phyloP scores from a whole-genome alignment of 1,140 invertebrate genomes.

The Drosophila persimilis region DNA sequence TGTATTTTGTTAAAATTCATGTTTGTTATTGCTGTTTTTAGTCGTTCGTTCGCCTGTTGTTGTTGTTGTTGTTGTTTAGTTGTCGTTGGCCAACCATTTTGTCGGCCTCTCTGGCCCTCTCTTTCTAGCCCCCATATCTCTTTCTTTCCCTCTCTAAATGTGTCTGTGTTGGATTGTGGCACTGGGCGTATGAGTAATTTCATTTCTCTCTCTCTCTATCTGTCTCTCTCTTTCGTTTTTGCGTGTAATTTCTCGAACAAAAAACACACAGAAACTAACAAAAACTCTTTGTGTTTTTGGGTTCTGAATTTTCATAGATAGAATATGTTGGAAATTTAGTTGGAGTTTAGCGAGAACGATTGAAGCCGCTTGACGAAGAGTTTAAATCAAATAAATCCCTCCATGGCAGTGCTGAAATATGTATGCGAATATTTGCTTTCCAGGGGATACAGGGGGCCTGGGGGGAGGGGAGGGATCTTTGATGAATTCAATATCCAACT shows the following conservation, averaged over 20 bases:
- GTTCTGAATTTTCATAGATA: background rate
- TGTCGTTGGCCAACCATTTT: constrained; percentile 79
- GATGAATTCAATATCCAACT: no score
- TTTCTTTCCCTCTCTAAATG: constrained; percentile 2
- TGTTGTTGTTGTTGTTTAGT: constrained; percentile 66
- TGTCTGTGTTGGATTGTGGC: constrained; percentile 26
- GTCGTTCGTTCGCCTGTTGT: constrained; percentile 49
- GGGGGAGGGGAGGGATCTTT: no score
- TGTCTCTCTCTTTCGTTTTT: constrained; percentile 33
- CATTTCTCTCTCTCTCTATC: constrained; percentile 33
- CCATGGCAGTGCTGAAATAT: no score
- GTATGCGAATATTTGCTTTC: no score
- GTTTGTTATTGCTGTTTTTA: constrained; percentile 74
- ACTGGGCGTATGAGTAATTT: constrained; percentile 60
- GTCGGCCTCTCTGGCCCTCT: constrained; percentile 53
- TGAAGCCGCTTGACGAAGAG: no score
- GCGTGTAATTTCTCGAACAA: constrained; percentile 59
- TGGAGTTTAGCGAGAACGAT: no score
- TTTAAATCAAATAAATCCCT: no score
- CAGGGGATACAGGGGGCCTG: no score
- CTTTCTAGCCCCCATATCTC: constrained; percentile 12
- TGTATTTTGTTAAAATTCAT: constrained; percentile 82
- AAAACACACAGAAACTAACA: constrained; percentile 8
- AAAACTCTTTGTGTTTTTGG: constrained; percentile 31
- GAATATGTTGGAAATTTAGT: no score